phyloP scores from a whole-genome alignment of 2,113 vertebrate species.

The Callorhinus ursinus region DNA sequence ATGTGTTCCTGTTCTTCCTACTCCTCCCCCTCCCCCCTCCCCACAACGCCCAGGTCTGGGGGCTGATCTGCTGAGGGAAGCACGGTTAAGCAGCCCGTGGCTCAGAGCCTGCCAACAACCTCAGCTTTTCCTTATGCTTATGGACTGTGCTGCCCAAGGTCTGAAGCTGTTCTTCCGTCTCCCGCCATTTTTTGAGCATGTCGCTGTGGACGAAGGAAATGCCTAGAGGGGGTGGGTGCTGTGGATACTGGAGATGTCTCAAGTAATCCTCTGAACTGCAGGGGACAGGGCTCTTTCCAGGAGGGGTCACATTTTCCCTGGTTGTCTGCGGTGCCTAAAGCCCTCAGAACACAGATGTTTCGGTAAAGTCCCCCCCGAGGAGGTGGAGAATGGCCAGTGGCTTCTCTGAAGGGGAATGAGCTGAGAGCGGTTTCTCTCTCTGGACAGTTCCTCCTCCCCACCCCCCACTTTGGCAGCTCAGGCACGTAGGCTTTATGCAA shows the following conservation, averaged over 20 bases:
- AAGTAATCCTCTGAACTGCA: neutral
- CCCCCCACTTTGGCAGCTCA: neutral
- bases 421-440: neutral
- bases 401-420: conserved; percentile 38
- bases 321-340: fast-evolving
- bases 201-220: neutral
- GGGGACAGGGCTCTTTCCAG: neutral
- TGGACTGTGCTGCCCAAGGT: conserved; percentile 48
- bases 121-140: conserved; percentile 76
- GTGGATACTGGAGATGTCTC: neutral
- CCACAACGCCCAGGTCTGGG: fast-evolving
- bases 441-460: neutral
- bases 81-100: conserved; percentile 33
- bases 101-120: conserved; percentile 67
- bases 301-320: neutral
- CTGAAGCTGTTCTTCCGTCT: conserved; percentile 68
- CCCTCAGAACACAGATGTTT: neutral
- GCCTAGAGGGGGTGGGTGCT: fast-evolving
- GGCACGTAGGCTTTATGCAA: neutral
- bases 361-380: neutral
- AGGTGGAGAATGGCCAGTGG: neutral
- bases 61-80: neutral
- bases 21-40: too few relatives aligned
- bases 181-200: neutral
- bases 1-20: neutral